A percentile compares a stretch with the other conserved stretches of the same genome.
phyloP scores from a whole-genome alignment of 2,888 invertebrate species.

The Trachelus stipa region DNA sequence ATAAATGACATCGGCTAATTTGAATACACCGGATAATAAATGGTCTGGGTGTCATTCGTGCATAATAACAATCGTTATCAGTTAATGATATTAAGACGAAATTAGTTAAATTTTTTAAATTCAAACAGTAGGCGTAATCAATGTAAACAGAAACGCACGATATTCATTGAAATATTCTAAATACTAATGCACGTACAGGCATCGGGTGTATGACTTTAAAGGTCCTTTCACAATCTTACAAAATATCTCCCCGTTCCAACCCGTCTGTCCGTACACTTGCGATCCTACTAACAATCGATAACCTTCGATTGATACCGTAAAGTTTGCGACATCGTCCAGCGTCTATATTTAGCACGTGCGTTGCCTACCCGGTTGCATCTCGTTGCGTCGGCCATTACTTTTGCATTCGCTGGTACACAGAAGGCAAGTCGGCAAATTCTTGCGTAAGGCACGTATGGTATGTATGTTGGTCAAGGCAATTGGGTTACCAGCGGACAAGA shows the following conservation, averaged over 20 bases:
- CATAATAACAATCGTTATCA: background rate
- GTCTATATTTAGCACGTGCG: background rate
- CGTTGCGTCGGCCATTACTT: background rate
- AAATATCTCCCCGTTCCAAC: background rate
- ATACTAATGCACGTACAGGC: background rate
- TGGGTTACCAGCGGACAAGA: slow-evolving; percentile 45
- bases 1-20: background rate
- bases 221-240: background rate
- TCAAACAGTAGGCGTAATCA: background rate
- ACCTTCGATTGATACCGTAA: background rate
- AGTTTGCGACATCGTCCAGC: background rate
- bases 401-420: background rate
- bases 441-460: slow-evolving; percentile 22
- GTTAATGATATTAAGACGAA: background rate
- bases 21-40: background rate
- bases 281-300: background rate
- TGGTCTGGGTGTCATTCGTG: background rate
- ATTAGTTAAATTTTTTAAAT: background rate
- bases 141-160: background rate
- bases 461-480: slow-evolving; percentile 62
- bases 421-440: background rate
- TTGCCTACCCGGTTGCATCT: background rate
- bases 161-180: no score
- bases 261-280: background rate
- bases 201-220: background rate